A percentile compares a stretch with the other conserved stretches of the same genome.
These are phyloP conservation scores for Hirtodrosophila confusa DNA, from an alignment of 2,888 invertebrate species.

Conservation along the genomic window DNA sequence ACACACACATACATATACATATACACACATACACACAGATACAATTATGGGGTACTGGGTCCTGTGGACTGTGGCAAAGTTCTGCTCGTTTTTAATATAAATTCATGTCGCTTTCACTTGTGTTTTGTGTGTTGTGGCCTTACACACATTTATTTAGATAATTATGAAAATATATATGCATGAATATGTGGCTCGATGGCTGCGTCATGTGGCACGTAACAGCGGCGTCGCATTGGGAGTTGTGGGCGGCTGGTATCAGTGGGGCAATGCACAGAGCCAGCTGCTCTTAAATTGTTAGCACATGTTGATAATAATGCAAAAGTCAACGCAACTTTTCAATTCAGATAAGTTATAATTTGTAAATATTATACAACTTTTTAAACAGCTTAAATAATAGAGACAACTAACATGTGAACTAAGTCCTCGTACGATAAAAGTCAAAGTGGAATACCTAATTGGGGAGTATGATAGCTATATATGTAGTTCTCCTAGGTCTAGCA, in stretches of 20 bases:
- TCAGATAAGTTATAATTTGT: constrained; percentile 20
- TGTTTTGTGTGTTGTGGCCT: constrained; percentile 46
- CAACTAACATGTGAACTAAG: neutral
- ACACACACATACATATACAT: constrained; percentile 24
- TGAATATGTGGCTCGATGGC: constrained; percentile 29
- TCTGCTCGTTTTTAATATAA: constrained; percentile 70
- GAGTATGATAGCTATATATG: too few species aligned
- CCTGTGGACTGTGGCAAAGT: constrained; percentile 53
- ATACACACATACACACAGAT: constrained; percentile 10
- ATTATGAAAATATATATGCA: constrained; percentile 68
- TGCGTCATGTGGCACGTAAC: constrained; percentile 46
- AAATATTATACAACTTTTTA: constrained; percentile 16
- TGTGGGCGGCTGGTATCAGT: constrained; percentile 7
- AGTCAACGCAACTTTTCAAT: constrained; percentile 29
- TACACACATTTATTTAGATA: constrained; percentile 72
- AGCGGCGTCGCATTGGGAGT: constrained; percentile 16
- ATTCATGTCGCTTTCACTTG: constrained; percentile 74
- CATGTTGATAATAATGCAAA: constrained; percentile 26
- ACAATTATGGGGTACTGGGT: constrained; percentile 61
- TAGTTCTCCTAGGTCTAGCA: too few species aligned
- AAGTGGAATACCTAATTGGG: neutral
- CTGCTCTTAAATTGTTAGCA: constrained; percentile 29
- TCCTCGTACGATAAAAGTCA: neutral
- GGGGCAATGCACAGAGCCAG: constrained; percentile 7
- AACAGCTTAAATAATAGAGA: neutral